These are phyloP conservation scores for Lingula anatina DNA, from an alignment of 2,888 invertebrate species.

Conservation along the genomic window DNA sequence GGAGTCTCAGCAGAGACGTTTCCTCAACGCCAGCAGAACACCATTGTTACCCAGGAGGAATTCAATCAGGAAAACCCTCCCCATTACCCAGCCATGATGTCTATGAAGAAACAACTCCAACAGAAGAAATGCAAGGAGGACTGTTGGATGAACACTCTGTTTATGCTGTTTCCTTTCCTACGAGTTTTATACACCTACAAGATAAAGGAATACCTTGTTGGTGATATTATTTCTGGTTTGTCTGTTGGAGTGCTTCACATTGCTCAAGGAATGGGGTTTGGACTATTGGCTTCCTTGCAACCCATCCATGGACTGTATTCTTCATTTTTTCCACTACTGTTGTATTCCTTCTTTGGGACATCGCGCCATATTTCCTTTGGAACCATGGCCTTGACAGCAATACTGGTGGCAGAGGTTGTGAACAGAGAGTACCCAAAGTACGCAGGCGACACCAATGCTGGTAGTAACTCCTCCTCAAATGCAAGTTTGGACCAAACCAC, in stretches of 20 bases:
- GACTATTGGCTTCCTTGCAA: slow-evolving; percentile 34
- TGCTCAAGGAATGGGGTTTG: slow-evolving; percentile 45
- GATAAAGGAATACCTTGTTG: slow-evolving; percentile 27
- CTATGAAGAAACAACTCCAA: no score
- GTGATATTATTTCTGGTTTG: slow-evolving; percentile 43
- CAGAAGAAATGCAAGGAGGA: no score
- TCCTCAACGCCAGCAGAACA: no score
- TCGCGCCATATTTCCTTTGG: slow-evolving; percentile 42
- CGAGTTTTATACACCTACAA: slow-evolving; percentile 38
- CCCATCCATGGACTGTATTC: slow-evolving; percentile 40
- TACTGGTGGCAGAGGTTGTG: slow-evolving; percentile 39
- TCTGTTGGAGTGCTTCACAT: slow-evolving; percentile 49
- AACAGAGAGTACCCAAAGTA: slow-evolving; percentile 14
- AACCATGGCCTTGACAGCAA: slow-evolving; percentile 41
- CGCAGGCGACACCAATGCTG: no score
- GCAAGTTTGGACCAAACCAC: no score
- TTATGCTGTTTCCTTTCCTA: no score
- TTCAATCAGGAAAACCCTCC: no score
- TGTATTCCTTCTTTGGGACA: slow-evolving; percentile 41
- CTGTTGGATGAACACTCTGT: no score
- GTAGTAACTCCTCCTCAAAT: background rate
- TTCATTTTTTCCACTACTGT: slow-evolving; percentile 36
- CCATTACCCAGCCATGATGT: no score
- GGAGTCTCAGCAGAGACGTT: no score
- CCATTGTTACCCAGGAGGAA: no score